phyloP scores from a whole-genome alignment of 1,140 invertebrate species.

The Hesperophylax magnus region DNA sequence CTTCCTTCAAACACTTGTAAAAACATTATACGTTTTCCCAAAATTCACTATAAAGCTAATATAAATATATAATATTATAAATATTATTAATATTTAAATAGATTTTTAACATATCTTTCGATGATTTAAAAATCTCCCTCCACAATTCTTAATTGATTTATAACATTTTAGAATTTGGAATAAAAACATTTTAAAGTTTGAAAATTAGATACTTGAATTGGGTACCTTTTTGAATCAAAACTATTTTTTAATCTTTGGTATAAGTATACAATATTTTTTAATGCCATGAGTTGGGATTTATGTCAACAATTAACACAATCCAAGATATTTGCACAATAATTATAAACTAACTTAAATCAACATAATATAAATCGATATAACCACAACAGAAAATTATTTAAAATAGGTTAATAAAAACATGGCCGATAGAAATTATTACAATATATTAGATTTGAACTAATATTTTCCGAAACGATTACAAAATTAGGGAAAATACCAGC shows the following conservation, averaged over 20 bases:
- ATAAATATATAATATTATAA: not conserved
- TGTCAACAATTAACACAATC: not conserved
- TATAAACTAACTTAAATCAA: too few relatives aligned
- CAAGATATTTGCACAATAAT: too few relatives aligned
- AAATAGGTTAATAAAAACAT: too few relatives aligned
- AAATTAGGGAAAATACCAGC: too few relatives aligned
- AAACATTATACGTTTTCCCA: not conserved
- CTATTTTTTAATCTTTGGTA: too few relatives aligned
- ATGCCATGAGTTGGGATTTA: not conserved
- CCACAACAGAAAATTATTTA: too few relatives aligned
- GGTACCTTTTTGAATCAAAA: not conserved
- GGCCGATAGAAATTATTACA: too few relatives aligned
- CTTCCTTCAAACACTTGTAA: not conserved
- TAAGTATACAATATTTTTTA: not conserved
- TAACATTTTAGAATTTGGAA: not conserved
- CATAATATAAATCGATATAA: too few relatives aligned
- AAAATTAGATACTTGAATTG: not conserved
- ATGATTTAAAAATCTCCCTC: conserved; percentile 2
- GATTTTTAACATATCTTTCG: not conserved
- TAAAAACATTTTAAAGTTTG: not conserved
- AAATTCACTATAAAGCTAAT: too few relatives aligned
- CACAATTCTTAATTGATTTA: not conserved
- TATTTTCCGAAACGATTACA: too few relatives aligned
- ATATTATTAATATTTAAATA: not conserved
- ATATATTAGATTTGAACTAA: too few relatives aligned